These are phyloP conservation scores for Trachemys scripta DNA, from an alignment of 2,113 vertebrate genomes.

Conservation along the genomic window DNA sequence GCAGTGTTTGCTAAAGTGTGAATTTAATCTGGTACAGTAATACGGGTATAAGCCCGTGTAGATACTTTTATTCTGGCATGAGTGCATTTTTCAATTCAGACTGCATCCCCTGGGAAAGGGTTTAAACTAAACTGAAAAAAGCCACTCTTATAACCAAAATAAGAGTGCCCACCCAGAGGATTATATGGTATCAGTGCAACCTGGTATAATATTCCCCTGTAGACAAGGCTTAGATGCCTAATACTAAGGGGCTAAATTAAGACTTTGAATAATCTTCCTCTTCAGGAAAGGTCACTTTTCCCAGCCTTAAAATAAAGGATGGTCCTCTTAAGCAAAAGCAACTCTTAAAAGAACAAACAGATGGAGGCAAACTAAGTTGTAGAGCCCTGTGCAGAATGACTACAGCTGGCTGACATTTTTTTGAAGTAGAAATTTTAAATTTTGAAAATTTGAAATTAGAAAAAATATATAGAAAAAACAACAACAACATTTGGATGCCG, in stretches of 20 bases:
- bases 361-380: slow-evolving; percentile 7
- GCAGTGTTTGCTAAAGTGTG: background rate
- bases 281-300: slow-evolving; percentile 33
- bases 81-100: background rate
- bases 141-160: background rate
- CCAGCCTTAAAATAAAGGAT: slow-evolving; percentile 38
- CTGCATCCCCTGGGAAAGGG: background rate
- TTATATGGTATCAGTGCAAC: background rate
- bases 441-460: slow-evolving; percentile 35
- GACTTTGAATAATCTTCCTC: background rate
- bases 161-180: background rate
- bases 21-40: slow-evolving; percentile 3
- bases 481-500: background rate
- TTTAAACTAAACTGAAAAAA: background rate
- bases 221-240: slow-evolving; percentile 39
- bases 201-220: background rate
- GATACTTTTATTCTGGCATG: background rate
- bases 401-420: slow-evolving; percentile 26
- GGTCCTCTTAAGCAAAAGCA: slow-evolving; percentile 50
- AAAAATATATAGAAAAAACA: background rate
- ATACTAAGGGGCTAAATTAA: slow-evolving; percentile 48
- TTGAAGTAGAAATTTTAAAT: background rate
- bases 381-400: slow-evolving; percentile 10
- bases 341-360: slow-evolving; percentile 11
- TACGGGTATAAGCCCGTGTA: background rate